Evolutionary conservation across 2,888 invertebrate species (phyloP), one percentile per base, ranked within the genome.

Genomic region (Leptodirus hochenwartii): DNA sequence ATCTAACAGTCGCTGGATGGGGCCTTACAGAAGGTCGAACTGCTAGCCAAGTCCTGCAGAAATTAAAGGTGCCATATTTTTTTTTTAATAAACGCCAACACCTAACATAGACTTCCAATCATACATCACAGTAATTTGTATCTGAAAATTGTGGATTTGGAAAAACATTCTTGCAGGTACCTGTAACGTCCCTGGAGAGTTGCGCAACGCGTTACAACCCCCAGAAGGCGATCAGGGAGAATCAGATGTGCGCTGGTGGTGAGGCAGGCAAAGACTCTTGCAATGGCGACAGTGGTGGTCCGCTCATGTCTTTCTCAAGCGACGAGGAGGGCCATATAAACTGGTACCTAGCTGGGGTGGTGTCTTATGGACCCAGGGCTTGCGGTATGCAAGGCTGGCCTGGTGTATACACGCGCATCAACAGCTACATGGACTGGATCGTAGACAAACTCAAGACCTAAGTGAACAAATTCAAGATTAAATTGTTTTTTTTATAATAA

Each of bases 241-340:
- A 59, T 0, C 72, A 74, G 43, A 45, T 72, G 31, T 72, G 72
- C 44, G 68, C 69, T 3, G 70, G 70, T 3, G 71, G 70, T 2
- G 49, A 50, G 38, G 46, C 47, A 40, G 54, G 61, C 2, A 53
- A 59, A 25, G 70, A 71, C 44, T 64, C 70, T 1, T 73, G 72
- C 39, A 48, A 58, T 12, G 68, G 70, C 5, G 71, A 73, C 42
- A 69, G 68, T 29, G 72, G 72, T 5, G 72, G 72, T 1, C 68
- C 72, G 1, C 50, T 72, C 2, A 66, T 69, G 49, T 41, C 39
- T n/a, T 15, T 44, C 9, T 48, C 51, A 2, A 47, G 56, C 2
- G 53, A 54, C 32, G 43, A 39, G 37, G 46, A 47, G 12, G 56
- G 57, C 23, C 43, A 46, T 14, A 33, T 41, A 4, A 52, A 53